Percentiles rank a stretch among this genome's conserved stretches.
These are phyloP conservation scores for Hololepta plana DNA, from an alignment of 2,888 invertebrate species.

Conservation along the genomic window DNA sequence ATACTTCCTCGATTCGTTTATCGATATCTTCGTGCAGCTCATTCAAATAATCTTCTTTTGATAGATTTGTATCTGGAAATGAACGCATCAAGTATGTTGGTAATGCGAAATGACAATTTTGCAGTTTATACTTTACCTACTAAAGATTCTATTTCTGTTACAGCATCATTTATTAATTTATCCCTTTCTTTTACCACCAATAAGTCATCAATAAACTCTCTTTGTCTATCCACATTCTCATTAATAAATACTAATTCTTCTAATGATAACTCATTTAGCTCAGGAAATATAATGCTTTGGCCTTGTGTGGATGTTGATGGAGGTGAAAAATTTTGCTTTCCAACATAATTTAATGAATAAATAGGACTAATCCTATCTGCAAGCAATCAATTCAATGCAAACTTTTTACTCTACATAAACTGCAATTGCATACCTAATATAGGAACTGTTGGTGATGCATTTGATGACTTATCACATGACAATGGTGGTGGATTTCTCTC, in stretches of 20 bases:
- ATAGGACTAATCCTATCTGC: too few relatives aligned
- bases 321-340: constrained; percentile 7
- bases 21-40: constrained; percentile 40
- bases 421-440: constrained; percentile 12
- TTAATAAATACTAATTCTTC: constrained; percentile 54
- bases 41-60: constrained; percentile 40
- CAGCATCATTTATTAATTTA: constrained; percentile 48
- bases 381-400: not conserved
- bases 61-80: constrained; percentile 42
- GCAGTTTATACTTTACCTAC: constrained; percentile 30
- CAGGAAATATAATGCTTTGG: constrained; percentile 25
- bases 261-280: constrained; percentile 30
- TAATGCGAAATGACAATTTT: constrained; percentile 5
- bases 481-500: constrained; percentile 42
- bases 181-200: constrained; percentile 50
- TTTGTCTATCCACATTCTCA: constrained; percentile 50
- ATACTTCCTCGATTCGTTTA: constrained; percentile 45
- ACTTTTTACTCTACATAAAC: constrained; percentile 1
- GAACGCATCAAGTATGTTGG: constrained; percentile 7
- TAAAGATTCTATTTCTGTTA: constrained; percentile 49
- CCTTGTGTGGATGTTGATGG: constrained; percentile 11
- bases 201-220: constrained; percentile 53
- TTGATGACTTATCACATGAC: constrained; percentile 10
- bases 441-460: constrained; percentile 15
- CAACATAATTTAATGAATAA: constrained; percentile 3